Conservation (phyloP, 35 echinoderm and acorn worm species). For the Patiria miniata region DNA sequence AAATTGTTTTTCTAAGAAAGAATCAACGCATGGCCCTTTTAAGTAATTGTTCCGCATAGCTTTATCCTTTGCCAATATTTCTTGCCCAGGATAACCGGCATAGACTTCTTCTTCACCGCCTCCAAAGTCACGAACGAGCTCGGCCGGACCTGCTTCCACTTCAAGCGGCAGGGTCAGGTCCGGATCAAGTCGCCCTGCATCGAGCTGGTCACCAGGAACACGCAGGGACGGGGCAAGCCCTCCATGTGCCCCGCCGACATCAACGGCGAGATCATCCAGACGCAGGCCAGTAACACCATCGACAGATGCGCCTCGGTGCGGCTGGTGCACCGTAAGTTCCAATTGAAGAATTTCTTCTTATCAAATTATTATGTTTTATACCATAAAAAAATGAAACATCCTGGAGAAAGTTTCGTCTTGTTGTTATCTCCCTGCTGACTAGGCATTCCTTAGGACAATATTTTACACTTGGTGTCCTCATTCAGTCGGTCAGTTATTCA, state of each 20-base stretch:
- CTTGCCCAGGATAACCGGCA: neutral
- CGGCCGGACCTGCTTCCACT: conserved; percentile 37
- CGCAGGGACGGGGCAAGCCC: conserved; percentile 7
- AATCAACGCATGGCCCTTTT: no score
- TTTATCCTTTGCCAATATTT: neutral
- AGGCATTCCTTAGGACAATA: no score
- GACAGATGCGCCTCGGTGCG: conserved; percentile 3
- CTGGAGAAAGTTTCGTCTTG: no score
- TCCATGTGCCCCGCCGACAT: conserved; percentile 32
- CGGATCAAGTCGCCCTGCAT: conserved; percentile 3
- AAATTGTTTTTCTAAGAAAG: no score
- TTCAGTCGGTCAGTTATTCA: no score
- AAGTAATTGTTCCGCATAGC: no score
- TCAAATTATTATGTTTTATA: no score
- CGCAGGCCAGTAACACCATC: conserved; percentile 4
- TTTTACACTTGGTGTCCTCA: no score
- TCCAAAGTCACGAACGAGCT: neutral
- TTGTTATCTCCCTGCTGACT: no score
- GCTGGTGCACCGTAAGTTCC: neutral
- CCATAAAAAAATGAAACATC: no score
- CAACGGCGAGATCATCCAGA: neutral
- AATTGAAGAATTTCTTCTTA: no score
- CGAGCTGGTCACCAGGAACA: neutral
- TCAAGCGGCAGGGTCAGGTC: conserved; percentile 16
- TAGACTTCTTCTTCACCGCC: conserved; percentile 1